These are phyloP conservation scores for Sebastes trivittatus DNA, from an alignment of 2,797 vertebrate genomes.

Conservation along the genomic window DNA sequence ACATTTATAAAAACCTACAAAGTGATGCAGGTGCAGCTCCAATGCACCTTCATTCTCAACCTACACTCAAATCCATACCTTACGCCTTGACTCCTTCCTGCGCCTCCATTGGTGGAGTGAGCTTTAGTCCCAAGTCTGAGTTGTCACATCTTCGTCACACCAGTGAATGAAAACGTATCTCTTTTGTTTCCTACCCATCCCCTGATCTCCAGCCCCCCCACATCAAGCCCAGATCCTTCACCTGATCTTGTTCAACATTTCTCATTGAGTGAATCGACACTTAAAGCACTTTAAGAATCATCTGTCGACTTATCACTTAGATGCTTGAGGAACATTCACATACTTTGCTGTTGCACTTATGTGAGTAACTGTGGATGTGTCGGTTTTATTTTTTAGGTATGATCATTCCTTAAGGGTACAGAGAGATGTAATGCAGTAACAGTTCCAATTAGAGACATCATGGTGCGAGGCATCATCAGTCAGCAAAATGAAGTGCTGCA, in stretches of 20 bases:
- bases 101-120: too few species aligned
- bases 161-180: too few species aligned
- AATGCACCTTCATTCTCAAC: neutral
- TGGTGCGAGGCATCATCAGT: neutral
- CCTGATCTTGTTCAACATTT: too few species aligned
- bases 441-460: too few species aligned
- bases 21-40: neutral
- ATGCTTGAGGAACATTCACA: neutral
- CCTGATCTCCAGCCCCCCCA: neutral
- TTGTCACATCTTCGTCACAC: too few species aligned
- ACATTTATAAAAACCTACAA: neutral
- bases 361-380: neutral
- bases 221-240: too few species aligned
- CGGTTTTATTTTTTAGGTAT: neutral
- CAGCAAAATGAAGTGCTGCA: neutral
- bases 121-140: too few species aligned
- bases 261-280: neutral
- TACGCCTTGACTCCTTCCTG: too few species aligned
- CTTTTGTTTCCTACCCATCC: neutral
- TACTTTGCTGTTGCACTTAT: neutral
- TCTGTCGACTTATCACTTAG: neutral
- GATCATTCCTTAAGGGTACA: slow-evolving; percentile 2
- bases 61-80: neutral
- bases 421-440: neutral
- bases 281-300: neutral